phyloP scores from a whole-genome alignment of 2,113 vertebrate genomes.

The Salvelinus fontinalis region DNA sequence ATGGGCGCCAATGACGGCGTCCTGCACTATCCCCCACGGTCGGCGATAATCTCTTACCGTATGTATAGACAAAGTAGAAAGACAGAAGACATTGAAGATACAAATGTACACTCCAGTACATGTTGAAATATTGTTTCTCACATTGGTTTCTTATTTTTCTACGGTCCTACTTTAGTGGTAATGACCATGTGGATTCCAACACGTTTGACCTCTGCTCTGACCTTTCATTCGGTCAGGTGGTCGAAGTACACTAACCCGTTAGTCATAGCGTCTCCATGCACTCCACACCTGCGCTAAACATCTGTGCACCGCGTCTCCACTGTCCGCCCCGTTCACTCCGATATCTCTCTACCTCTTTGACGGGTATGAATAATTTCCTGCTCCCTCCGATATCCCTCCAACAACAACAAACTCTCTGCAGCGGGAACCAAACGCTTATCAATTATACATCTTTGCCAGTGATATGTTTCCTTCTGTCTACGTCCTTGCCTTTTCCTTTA shows the following conservation, averaged over 20 bases:
- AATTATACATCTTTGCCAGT: constrained; percentile 63
- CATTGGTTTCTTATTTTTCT: neutral
- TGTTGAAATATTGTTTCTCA: neutral
- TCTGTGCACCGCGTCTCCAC: constrained; percentile 84
- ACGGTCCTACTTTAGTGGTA: neutral
- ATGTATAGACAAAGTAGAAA: too few species aligned
- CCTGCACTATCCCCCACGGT: too few species aligned
- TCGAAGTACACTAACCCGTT: constrained; percentile 48
- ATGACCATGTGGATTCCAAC: constrained; percentile 9
- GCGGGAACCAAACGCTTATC: constrained; percentile 56
- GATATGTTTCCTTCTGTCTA: constrained; percentile 26
- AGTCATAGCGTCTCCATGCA: constrained; percentile 50
- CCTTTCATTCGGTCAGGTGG: constrained; percentile 49
- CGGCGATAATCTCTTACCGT: too few species aligned
- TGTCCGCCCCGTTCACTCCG: constrained; percentile 84
- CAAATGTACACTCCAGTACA: neutral
- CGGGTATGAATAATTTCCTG: constrained; percentile 80
- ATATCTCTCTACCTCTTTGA: constrained; percentile 84
- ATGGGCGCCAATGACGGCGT: too few species aligned
- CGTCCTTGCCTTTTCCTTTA: constrained; percentile 17
- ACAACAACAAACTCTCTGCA: constrained; percentile 54
- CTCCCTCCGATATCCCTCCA: constrained; percentile 84
- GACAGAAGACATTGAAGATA: too few species aligned
- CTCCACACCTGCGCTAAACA: constrained; percentile 84
- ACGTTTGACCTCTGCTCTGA: constrained; percentile 36